Evolutionary conservation across 2,797 vertebrate genomes (phyloP).

Genomic region (Anableps anableps): DNA sequence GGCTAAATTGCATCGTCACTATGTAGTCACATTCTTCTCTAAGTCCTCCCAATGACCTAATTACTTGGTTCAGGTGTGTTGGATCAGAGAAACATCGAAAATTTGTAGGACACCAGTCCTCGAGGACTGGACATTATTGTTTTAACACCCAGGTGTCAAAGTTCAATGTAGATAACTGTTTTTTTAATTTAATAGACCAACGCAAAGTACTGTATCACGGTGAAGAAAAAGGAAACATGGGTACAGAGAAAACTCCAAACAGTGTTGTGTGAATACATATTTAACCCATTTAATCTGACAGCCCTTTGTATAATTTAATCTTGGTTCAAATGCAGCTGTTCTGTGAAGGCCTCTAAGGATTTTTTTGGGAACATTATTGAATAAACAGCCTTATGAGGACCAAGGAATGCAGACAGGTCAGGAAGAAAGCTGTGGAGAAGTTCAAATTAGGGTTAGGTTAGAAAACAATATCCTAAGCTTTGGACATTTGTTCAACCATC

Average conservation of each 20-base stretch:
- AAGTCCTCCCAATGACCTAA: too few relatives aligned
- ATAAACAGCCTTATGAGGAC: neutral
- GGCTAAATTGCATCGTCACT: neutral
- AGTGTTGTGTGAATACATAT: neutral
- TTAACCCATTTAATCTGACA: neutral
- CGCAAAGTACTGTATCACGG: neutral
- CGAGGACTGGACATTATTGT: too few relatives aligned
- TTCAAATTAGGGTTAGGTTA: neutral
- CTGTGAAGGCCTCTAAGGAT: neutral
- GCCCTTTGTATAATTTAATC: neutral
- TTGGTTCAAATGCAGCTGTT: neutral
- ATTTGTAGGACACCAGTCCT: too few relatives aligned
- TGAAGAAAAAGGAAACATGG: too few relatives aligned
- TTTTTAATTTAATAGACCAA: neutral
- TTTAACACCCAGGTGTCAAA: neutral
- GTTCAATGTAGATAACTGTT: neutral
- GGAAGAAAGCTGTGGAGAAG: neutral
- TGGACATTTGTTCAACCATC: neutral
- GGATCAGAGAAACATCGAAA: too few relatives aligned
- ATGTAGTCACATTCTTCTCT: too few relatives aligned
- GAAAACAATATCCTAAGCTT: neutral
- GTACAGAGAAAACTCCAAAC: neutral
- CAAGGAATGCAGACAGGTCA: neutral
- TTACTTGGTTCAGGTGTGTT: too few relatives aligned
- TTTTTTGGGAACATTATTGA: neutral